These are phyloP conservation scores for Plectus sambesii DNA, from an alignment of 1,140 invertebrate species.

Conservation along the genomic window DNA sequence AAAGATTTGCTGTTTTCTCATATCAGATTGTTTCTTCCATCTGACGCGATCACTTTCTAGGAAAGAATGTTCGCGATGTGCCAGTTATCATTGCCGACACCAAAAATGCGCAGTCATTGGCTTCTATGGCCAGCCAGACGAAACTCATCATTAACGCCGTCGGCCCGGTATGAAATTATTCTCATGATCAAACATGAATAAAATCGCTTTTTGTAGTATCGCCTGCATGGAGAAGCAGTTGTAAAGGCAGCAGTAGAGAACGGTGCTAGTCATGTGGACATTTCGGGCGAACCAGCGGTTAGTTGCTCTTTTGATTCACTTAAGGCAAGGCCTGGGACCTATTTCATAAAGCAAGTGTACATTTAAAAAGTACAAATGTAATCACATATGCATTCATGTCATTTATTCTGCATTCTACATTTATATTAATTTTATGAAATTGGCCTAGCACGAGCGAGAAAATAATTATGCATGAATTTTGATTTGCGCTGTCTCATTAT, in stretches of 20 bases:
- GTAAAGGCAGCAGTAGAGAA: slow-evolving; percentile 70
- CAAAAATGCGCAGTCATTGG: slow-evolving; percentile 13
- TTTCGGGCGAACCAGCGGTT: slow-evolving; percentile 70
- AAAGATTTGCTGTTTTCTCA: too few species aligned
- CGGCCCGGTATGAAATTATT: slow-evolving; percentile 21
- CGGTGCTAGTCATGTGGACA: slow-evolving; percentile 71
- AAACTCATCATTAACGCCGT: slow-evolving; percentile 29
- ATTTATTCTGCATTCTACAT: too few species aligned
- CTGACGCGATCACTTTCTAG: too few species aligned
- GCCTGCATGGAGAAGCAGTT: slow-evolving; percentile 71
- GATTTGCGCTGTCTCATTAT: too few species aligned
- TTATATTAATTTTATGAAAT: slow-evolving; percentile 11
- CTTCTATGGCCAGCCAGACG: slow-evolving; percentile 22
- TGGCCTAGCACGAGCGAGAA: too few species aligned
- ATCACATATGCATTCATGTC: too few species aligned
- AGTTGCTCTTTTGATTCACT: too few species aligned
- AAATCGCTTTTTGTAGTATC: slow-evolving; percentile 58
- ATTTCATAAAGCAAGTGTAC: too few species aligned
- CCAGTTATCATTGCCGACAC: slow-evolving; percentile 25
- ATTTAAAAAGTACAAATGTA: too few species aligned
- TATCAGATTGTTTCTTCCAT: too few species aligned
- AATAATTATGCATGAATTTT: too few species aligned
- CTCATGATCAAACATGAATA: slow-evolving; percentile 46
- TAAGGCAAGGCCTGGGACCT: too few species aligned
- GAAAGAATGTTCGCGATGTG: slow-evolving; percentile 44